phyloP scores from a whole-genome alignment of 2,797 vertebrate species.

The Myotis vivesi region DNA sequence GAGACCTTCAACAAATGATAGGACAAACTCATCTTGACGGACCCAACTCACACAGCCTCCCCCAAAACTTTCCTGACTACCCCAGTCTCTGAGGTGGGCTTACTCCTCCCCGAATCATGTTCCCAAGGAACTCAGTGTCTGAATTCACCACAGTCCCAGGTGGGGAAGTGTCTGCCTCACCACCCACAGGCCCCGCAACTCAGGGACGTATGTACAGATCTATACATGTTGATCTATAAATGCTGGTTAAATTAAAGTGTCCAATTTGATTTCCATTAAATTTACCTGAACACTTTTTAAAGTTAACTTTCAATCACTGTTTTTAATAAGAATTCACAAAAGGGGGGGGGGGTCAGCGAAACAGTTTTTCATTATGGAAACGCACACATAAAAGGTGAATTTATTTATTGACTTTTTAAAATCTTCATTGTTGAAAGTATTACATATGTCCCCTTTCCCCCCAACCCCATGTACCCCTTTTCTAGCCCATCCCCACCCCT shows the following conservation, averaged over 20 bases:
- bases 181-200: no score
- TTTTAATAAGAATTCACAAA: conserved; percentile 16
- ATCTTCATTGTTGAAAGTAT: no score
- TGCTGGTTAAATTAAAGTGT: background rate
- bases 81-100: background rate
- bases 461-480: no score
- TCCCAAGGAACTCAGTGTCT: background rate
- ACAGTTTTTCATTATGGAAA: background rate
- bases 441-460: no score
- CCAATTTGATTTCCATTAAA: background rate
- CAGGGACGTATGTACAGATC: background rate
- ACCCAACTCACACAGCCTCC: background rate
- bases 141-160: background rate
- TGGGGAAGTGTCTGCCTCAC: background rate
- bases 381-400: background rate
- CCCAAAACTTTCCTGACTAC: background rate
- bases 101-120: background rate
- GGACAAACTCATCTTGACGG: background rate
- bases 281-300: background rate
- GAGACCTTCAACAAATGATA: background rate
- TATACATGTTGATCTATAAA: background rate
- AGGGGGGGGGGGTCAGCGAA: background rate
- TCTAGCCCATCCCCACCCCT: no score
- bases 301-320: background rate
- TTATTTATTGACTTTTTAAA: background rate